phyloP scores from a whole-genome alignment of 2,888 invertebrate genomes.

The Eilema griseolum region DNA sequence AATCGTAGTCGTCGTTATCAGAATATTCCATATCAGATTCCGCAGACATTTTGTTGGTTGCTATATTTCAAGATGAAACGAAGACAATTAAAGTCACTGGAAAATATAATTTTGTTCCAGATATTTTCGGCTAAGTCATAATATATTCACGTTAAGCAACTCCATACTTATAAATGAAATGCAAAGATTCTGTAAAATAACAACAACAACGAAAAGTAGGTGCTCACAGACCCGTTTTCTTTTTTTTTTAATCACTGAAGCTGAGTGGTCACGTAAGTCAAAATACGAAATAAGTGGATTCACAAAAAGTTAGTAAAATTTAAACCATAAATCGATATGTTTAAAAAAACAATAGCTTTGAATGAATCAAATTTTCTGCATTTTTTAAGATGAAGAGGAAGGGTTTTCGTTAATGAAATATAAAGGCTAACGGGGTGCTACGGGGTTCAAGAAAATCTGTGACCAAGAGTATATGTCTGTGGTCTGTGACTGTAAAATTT shows the following conservation, averaged over 20 bases:
- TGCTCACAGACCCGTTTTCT: slow-evolving; percentile 23
- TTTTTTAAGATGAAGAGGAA: too few relatives aligned
- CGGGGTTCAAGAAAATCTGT: too few relatives aligned
- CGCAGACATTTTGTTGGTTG: slow-evolving; percentile 81
- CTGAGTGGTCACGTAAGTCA: too few relatives aligned
- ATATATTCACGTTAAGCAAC: slow-evolving; percentile 14
- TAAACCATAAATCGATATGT: too few relatives aligned
- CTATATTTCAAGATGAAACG: slow-evolving; percentile 55
- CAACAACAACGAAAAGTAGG: slow-evolving; percentile 41
- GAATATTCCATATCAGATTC: slow-evolving; percentile 97
- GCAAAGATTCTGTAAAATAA: slow-evolving; percentile 22
- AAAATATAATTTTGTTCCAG: slow-evolving; percentile 32
- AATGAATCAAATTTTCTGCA: too few relatives aligned
- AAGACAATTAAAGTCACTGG: slow-evolving; percentile 53
- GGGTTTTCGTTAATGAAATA: too few relatives aligned
- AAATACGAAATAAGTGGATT: too few relatives aligned
- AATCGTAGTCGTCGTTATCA: slow-evolving; percentile 95
- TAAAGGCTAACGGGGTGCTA: too few relatives aligned
- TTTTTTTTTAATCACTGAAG: slow-evolving; percentile 27
- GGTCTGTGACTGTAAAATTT: too few relatives aligned
- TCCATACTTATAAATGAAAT: slow-evolving; percentile 34
- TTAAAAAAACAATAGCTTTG: too few relatives aligned
- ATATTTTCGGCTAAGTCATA: slow-evolving; percentile 9
- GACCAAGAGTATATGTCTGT: too few relatives aligned
- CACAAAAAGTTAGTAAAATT: too few relatives aligned